Conservation (phyloP, 2,797 vertebrate genomes). For the Phataginus tricuspis region DNA sequence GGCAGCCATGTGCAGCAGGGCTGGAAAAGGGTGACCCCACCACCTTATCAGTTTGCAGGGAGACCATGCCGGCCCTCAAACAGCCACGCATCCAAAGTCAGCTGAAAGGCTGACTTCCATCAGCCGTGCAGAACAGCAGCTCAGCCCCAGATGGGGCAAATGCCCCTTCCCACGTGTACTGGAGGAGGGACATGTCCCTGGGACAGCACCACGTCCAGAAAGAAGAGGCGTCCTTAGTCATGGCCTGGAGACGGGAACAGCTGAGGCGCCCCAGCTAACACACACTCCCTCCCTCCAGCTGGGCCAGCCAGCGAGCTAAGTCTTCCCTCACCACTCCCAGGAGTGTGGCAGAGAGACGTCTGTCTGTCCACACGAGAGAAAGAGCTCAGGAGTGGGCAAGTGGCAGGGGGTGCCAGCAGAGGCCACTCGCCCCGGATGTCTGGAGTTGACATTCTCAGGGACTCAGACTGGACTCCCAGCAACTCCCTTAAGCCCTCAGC, state of each 20-base stretch:
- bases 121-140: fast-evolving
- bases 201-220: fast-evolving
- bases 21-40: neutral
- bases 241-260: fast-evolving
- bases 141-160: fast-evolving
- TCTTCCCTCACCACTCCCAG: fast-evolving
- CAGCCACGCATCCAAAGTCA: neutral
- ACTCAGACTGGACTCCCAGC: neutral
- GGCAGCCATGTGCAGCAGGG: neutral
- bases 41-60: neutral
- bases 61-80: neutral
- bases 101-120: neutral
- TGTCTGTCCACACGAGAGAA: neutral
- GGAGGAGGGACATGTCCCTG: fast-evolving
- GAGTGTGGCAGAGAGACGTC: neutral
- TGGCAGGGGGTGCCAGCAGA: neutral
- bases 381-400: neutral
- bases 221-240: fast-evolving
- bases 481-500: fast-evolving
- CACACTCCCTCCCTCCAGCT: too few relatives aligned
- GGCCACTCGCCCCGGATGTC: neutral
- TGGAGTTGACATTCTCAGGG: neutral
- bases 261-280: fast-evolving
- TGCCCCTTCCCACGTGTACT: fast-evolving
- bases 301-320: neutral